Conservation (phyloP, 2,113 vertebrate genomes). For the Melozone crissalis region DNA sequence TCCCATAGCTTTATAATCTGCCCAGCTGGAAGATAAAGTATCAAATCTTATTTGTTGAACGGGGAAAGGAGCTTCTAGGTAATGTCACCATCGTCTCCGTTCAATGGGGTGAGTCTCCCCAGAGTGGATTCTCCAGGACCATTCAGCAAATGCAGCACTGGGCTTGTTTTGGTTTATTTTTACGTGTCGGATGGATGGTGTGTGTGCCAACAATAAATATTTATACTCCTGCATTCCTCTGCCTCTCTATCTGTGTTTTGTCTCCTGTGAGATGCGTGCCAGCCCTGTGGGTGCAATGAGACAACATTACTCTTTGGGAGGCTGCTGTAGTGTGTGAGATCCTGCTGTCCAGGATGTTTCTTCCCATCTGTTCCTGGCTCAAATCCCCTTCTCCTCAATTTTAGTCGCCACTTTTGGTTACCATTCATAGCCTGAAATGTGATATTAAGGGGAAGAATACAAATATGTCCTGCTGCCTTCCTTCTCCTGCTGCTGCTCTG, state of each 20-base stretch:
- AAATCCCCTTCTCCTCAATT: background rate
- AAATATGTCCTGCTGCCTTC: background rate
- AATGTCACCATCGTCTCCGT: background rate
- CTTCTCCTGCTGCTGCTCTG: background rate
- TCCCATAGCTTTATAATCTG: background rate
- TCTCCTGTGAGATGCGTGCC: background rate
- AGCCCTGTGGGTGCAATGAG: conserved; percentile 32
- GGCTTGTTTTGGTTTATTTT: background rate
- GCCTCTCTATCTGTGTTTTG: conserved; percentile 17
- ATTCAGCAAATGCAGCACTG: background rate
- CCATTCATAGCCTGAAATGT: conserved; percentile 1
- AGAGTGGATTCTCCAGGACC: background rate
- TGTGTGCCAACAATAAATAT: conserved; percentile 47
- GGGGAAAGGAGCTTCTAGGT: background rate
- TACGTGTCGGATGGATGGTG: background rate
- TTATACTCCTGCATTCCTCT: conserved; percentile 14
- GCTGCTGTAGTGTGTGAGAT: background rate
- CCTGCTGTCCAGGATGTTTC: conserved; percentile 47
- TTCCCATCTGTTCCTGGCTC: conserved; percentile 53
- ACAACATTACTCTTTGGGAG: background rate
- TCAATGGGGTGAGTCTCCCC: background rate
- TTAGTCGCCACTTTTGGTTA: background rate
- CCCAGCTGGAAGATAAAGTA: background rate
- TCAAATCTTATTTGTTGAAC: background rate
- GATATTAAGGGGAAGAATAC: background rate